Base-by-base conservation (phyloP, 2,113 vertebrate species). In the Hippocampus mohnikei region DNA sequence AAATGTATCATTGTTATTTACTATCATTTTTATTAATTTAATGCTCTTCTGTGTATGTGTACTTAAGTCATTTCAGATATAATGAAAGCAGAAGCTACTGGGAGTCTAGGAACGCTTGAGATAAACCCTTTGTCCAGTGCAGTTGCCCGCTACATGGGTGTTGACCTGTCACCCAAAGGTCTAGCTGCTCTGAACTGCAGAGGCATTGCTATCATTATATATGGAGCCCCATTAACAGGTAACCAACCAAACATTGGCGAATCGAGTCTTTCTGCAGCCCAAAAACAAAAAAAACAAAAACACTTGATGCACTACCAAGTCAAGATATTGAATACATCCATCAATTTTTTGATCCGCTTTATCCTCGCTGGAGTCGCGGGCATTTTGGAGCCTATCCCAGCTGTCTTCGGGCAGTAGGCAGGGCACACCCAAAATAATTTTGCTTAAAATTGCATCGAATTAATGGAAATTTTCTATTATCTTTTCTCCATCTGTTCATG, bases 151-250 rank as follows among this genome's bases (percentile, higher is more conserved):
- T 78, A 95, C 81, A 87, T 94, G 46, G 87, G 92, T 72, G 75
- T 90, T 0, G 89, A 93, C 55, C 73, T 84, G 5, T 89, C 92
- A 8, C 68, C 86, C 5, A 93, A 94, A 66, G 85, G 81, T 11
- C 72, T 37, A 0, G 66, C 85, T 29, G 87, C 89, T 70, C 84
- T 0, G 59, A 93, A 87, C 46, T 79, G 33, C 52, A 90, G 77
- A 73, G 95, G 95, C 72, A 92, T 98, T 0, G 84, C 92, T 61
- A 1, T 97, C 52, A 87, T 98, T 0, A 1, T 97, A 52, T 91
- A 95, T 0, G 97, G 96, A 62, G 92, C 95, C 0, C 96, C 96
- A 1, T 52, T 85, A 40, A 89, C 94, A 82, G 96, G 97, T 98
- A 68, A 76, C 58, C 13, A 60, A 60, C 7, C 58, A 60, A 60